Percentiles rank a stretch among this genome's conserved stretches.
Conservation (phyloP, 2,888 invertebrate species). For the Drosophila paranaensis region DNA sequence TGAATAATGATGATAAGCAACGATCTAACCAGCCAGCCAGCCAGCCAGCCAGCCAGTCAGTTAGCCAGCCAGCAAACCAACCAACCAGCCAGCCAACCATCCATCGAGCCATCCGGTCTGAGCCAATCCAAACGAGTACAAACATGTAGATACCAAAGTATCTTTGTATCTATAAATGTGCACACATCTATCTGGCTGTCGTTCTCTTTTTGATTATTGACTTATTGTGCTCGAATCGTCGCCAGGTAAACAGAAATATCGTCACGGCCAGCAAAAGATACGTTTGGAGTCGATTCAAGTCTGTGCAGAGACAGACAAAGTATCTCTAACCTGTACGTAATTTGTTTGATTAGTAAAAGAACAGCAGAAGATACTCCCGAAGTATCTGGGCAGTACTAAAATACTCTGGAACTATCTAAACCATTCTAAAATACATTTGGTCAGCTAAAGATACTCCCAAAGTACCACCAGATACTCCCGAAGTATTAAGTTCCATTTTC, state of each 20-base stretch:
- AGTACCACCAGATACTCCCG: not conserved
- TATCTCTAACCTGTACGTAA: constrained; percentile 55
- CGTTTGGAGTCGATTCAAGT: constrained; percentile 35
- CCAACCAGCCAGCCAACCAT: not conserved
- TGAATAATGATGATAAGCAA: constrained; percentile 80
- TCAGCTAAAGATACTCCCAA: not conserved
- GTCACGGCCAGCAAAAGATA: constrained; percentile 71
- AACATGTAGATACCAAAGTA: constrained; percentile 25
- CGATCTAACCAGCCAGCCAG: constrained; percentile 41
- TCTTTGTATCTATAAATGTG: constrained; percentile 26
- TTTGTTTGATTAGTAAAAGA: constrained; percentile 48
- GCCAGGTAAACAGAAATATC: constrained; percentile 73
- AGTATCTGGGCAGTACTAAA: not conserved
- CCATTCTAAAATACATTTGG: not conserved
- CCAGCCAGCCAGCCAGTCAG: not conserved
- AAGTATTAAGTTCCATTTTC: not conserved
- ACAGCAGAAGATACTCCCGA: not conserved
- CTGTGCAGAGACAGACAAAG: constrained; percentile 62
- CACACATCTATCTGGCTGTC: constrained; percentile 36
- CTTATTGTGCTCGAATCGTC: constrained; percentile 70
- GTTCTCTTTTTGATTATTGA: constrained; percentile 71
- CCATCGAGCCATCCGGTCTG: constrained; percentile 11
- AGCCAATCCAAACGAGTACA: constrained; percentile 31
- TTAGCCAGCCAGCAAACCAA: not conserved
- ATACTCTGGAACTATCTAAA: not conserved